Base-by-base conservation (phyloP, 2,888 invertebrate species). In the Lasioglossum villosulum region DNA sequence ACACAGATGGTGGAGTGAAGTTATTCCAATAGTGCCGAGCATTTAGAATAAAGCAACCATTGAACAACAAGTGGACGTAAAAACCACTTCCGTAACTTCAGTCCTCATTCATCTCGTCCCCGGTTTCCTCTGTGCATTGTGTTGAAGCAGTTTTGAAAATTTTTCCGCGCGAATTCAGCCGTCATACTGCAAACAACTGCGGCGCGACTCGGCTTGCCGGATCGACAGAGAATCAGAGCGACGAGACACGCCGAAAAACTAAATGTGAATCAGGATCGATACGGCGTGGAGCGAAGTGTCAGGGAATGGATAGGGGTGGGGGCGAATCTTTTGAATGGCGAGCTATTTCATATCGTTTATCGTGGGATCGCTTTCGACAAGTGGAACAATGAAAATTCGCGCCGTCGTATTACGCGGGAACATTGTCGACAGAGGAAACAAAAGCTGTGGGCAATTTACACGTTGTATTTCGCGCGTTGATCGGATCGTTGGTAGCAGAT, bases 341-440 rank as follows among this genome's bases (percentile, higher is more conserved):
- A 19, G 71, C 71, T 16, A 71, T 82, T 48, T 70, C 59, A 56
- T 56, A 59, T 59, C 83, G 73, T 70, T 73, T 73, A 70, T 82
- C 42, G 81, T 63, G 80, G 75, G 52, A 63, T 59, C 82, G 27
- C 27, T 82, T 37, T 74, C 27, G 76, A 82, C 76, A 72, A 66
- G 63, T 34, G 75, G 70, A 34, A 80, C 75, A 80, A 82, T 82
- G 30, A 45, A 68, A 37, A 27, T 70, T 48, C 70, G 56, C 68
- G 37, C 56, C 63, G 27, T 59, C 75, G 75, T 72, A 34, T 66
- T 75, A 19, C 42, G 23, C n/a, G 71, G 16, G 42, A 56, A 63
- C 71, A 27, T 27, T 52, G 72, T 66, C 71, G 74, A 19, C 8
- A 45, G 34, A 10, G 48, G n/a, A 72, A 75, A 83, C 82, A 82